Conservation (phyloP, 2,888 invertebrate species). For the Schizotus pectinicornis region DNA sequence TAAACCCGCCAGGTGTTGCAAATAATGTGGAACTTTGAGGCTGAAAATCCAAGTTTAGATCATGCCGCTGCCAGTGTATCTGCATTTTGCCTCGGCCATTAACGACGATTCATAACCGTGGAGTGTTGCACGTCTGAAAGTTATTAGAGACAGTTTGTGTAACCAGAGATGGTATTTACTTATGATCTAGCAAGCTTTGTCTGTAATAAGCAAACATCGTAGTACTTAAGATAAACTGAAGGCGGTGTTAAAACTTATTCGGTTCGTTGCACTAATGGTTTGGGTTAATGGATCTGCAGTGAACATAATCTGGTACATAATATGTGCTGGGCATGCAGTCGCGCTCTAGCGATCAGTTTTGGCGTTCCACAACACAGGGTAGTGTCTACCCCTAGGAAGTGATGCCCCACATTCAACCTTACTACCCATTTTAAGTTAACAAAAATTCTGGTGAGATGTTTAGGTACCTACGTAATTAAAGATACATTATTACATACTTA, state of each 20-base stretch:
- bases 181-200: conserved; percentile 4
- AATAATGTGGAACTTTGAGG: no score
- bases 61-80: no score
- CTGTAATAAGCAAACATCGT: conserved; percentile 20
- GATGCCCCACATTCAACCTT: no score
- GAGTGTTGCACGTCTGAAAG: no score
- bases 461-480: not conserved
- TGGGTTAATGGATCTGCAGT: conserved; percentile 31
- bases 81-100: no score
- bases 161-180: conserved; percentile 2
- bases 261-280: conserved; percentile 32
- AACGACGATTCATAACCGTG: no score
- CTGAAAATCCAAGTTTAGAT: no score
- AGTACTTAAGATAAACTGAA: conserved; percentile 31
- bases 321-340: conserved; percentile 20
- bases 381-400: conserved; percentile 4
- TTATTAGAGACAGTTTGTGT: no score
- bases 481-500: no score
- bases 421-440: no score
- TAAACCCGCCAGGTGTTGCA: no score
- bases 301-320: conserved; percentile 28
- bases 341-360: conserved; percentile 23
- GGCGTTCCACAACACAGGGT: conserved; percentile 11
- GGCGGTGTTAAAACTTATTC: conserved; percentile 35
- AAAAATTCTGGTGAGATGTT: conserved; percentile 2